A percentile compares a stretch with the other conserved stretches of the same genome.
Evolutionary conservation across 2,888 invertebrate species (phyloP).

Genomic region (Folsomia candida): DNA sequence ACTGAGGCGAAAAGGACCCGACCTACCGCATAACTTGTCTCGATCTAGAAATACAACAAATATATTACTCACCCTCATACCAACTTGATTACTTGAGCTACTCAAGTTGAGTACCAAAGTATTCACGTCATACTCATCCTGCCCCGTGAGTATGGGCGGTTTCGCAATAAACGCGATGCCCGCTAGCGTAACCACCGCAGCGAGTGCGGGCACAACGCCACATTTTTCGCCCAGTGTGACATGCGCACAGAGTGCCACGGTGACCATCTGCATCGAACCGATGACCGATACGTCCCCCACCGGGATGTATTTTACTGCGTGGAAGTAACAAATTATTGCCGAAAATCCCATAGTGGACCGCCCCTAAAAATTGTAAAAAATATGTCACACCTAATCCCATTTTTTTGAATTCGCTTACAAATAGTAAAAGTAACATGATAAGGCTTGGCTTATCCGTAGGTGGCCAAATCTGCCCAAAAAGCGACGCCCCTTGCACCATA

Average conservation of each 20-base stretch:
- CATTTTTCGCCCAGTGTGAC: constrained; percentile 41
- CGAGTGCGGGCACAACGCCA: constrained; percentile 36
- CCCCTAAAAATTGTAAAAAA: constrained; percentile 24
- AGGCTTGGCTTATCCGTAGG: constrained; percentile 19
- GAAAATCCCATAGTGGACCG: constrained; percentile 32
- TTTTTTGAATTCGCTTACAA: no score
- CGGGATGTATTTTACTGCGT: constrained; percentile 34
- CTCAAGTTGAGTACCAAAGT: no score
- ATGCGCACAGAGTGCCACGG: constrained; percentile 36
- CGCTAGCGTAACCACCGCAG: constrained; percentile 27
- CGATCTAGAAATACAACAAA: no score
- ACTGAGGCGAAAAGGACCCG: constrained; percentile 29
- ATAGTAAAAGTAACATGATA: constrained; percentile 28
- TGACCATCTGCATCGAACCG: constrained; percentile 18
- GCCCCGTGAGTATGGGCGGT: constrained; percentile 44
- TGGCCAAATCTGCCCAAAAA: constrained; percentile 32
- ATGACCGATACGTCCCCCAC: constrained; percentile 36
- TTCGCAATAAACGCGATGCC: constrained; percentile 40
- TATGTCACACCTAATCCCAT: not conserved
- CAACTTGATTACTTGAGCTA: no score
- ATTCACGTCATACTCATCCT: constrained; percentile 32
- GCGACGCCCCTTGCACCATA: constrained; percentile 15
- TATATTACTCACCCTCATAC: no score
- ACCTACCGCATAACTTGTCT: constrained; percentile 26
- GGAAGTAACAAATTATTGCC: constrained; percentile 36